These are phyloP conservation scores for Ailurus styani DNA, from an alignment of 2,113 vertebrate genomes.

Conservation along the genomic window DNA sequence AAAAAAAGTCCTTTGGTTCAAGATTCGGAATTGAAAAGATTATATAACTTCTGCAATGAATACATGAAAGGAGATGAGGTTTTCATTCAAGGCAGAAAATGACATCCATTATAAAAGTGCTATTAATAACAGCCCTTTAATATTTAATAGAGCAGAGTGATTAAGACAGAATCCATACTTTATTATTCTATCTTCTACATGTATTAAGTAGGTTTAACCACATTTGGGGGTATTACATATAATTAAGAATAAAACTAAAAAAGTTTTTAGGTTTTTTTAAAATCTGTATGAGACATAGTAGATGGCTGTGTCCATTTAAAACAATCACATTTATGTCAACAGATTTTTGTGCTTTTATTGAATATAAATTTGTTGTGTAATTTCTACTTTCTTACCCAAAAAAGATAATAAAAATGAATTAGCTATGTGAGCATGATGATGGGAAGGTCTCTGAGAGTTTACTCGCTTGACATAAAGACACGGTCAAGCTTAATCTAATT, in stretches of 20 bases:
- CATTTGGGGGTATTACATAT: constrained; percentile 52
- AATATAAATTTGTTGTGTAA: not conserved
- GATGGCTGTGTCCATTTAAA: not conserved
- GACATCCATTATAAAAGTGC: constrained; percentile 74
- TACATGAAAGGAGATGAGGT: constrained; percentile 68
- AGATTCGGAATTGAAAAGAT: constrained; percentile 49
- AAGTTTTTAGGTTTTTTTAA: not conserved
- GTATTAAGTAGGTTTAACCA: constrained; percentile 68
- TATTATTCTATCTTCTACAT: constrained; percentile 77
- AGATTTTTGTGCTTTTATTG: not conserved
- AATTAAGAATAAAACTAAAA: constrained; percentile 68
- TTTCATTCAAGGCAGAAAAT: constrained; percentile 73
- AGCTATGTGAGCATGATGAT: not conserved
- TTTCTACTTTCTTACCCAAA: not conserved
- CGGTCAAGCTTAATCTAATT: not conserved
- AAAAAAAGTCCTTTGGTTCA: constrained; percentile 4
- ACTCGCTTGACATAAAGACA: not conserved
- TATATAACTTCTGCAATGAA: constrained; percentile 60
- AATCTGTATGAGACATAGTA: not conserved
- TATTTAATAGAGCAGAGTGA: constrained; percentile 73
- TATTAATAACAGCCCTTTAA: constrained; percentile 76
- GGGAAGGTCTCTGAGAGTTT: not conserved
- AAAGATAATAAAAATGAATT: not conserved
- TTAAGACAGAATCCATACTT: constrained; percentile 77
- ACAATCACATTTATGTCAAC: not conserved